Percentiles rank a stretch among this genome's conserved stretches.
Evolutionary conservation across 1,140 invertebrate species (phyloP).

Genomic region (Cataglyphis hispanica): DNA sequence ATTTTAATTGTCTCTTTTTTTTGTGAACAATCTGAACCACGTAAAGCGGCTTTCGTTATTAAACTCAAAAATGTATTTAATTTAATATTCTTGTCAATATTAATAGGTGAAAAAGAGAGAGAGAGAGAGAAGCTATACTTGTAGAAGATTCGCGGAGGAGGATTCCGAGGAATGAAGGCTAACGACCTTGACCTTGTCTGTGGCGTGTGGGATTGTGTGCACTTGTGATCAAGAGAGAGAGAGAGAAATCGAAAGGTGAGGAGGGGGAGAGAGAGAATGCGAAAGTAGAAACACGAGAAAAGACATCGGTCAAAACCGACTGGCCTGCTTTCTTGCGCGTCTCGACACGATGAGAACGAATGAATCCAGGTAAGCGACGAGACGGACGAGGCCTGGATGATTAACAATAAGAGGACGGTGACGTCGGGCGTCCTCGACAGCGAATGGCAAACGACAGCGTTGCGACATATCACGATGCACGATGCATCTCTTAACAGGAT

Average conservation of each 20-base stretch:
- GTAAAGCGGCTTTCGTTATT: neutral
- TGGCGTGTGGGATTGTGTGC: conserved; percentile 53
- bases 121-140: conserved; percentile 36
- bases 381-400: conserved; percentile 21
- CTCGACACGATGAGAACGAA: neutral
- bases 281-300: conserved; percentile 68
- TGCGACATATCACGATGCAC: conserved; percentile 22
- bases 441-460: conserved; percentile 2
- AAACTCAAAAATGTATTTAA: neutral
- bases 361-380: conserved; percentile 62
- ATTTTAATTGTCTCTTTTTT: too few species aligned
- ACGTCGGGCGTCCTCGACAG: conserved; percentile 36
- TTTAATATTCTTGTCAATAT: neutral
- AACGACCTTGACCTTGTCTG: conserved; percentile 83
- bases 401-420: neutral
- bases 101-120: conserved; percentile 20
- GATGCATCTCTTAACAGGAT: conserved; percentile 10
- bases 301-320: conserved; percentile 77
- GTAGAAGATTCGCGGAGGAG: conserved; percentile 58
- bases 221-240: conserved; percentile 32
- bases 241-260: conserved; percentile 48
- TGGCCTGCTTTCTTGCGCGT: conserved; percentile 65
- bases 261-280: conserved; percentile 51
- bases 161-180: conserved; percentile 75
- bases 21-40: neutral